These are phyloP conservation scores for Lysandra coridon DNA, from an alignment of 2,888 invertebrate species.

Conservation along the genomic window DNA sequence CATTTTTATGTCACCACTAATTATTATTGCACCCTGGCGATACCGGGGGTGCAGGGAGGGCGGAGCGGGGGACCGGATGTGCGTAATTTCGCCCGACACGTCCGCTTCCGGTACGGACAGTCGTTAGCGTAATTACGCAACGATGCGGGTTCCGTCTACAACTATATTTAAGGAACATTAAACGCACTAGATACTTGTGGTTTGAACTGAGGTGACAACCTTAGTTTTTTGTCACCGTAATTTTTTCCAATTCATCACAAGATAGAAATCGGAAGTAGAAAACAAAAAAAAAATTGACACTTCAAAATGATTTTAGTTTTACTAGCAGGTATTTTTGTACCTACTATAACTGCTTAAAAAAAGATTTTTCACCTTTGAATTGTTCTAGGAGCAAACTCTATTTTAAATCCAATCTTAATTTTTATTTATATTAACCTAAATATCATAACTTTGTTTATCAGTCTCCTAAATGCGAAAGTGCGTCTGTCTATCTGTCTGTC, in stretches of 20 bases:
- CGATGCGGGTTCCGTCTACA: conserved; percentile 41
- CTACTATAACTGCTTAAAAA: too few relatives aligned
- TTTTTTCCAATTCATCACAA: background rate
- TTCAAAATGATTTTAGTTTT: too few relatives aligned
- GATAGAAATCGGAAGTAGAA: background rate
- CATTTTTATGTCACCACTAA: conserved; percentile 51
- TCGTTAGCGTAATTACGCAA: conserved; percentile 40
- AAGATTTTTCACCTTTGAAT: too few relatives aligned
- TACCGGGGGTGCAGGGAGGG: background rate
- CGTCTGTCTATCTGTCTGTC: too few relatives aligned
- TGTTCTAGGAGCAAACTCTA: too few relatives aligned
- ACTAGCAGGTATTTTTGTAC: too few relatives aligned
- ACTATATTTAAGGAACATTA: conserved; percentile 17
- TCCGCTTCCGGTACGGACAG: conserved; percentile 63
- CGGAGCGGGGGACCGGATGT: conserved; percentile 54
- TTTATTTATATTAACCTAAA: too few relatives aligned
- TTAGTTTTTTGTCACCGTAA: background rate
- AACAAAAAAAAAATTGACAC: too few relatives aligned
- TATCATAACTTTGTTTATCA: too few relatives aligned
- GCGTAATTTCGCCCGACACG: conserved; percentile 74
- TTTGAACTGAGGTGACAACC: background rate
- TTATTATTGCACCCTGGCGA: conserved; percentile 67
- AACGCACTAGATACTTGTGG: conserved; percentile 1
- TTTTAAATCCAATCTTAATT: too few relatives aligned
- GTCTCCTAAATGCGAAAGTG: too few relatives aligned